Evolutionary conservation across 2,797 vertebrate species (phyloP).

Genomic region (Muscicapa striata): DNA sequence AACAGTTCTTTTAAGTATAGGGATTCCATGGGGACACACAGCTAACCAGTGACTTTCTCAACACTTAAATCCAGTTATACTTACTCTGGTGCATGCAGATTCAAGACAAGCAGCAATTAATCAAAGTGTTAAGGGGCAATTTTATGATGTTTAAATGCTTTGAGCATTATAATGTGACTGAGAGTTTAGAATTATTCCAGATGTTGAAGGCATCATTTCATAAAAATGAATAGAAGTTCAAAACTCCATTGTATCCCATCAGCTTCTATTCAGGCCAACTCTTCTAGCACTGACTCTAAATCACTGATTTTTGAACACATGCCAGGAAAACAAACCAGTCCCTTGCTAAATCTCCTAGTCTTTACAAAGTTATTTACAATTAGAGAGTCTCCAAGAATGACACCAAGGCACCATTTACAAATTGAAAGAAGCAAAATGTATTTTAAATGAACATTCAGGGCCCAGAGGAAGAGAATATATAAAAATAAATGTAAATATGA

Average conservation of each 20-base stretch:
- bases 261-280: background rate
- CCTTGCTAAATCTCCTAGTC: background rate
- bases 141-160: constrained; percentile 33
- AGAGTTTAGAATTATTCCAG: constrained; percentile 56
- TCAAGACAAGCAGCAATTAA: constrained; percentile 47
- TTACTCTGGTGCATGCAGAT: background rate
- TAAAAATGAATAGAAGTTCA: constrained; percentile 20
- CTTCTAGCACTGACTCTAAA: constrained; percentile 21
- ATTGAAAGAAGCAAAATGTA: background rate
- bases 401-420: background rate
- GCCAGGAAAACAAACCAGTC: background rate
- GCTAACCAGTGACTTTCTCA: background rate
- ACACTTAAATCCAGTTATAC: background rate
- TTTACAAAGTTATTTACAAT: background rate
- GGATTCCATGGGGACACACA: background rate
- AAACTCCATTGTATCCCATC: background rate
- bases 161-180: constrained; percentile 9
- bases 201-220: constrained; percentile 42
- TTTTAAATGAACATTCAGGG: background rate
- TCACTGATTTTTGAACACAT: background rate
- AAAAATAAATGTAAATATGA: background rate
- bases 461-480: background rate
- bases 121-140: constrained; percentile 12
- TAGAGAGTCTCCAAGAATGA: background rate
- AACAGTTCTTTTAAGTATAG: background rate